Evolutionary conservation across 2,797 vertebrate genomes (phyloP).

Genomic region (Danio kyathit): DNA sequence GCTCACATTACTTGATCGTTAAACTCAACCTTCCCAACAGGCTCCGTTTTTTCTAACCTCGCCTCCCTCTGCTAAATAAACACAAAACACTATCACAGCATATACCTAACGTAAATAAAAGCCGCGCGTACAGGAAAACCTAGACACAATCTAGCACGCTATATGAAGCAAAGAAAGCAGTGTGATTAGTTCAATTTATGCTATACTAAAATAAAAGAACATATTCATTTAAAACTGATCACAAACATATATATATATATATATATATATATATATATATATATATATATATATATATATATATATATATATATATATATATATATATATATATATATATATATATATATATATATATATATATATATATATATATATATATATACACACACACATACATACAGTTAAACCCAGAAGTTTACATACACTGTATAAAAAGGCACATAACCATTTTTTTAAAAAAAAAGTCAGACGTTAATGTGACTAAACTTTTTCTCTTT

Average conservation of each 20-base stretch:
- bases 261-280: no score
- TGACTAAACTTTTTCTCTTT: no score
- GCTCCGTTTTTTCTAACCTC: slow-evolving; percentile 20
- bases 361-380: no score
- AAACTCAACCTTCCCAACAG: slow-evolving; percentile 40
- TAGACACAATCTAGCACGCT: neutral
- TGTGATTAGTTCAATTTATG: neutral
- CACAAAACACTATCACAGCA: slow-evolving; percentile 3
- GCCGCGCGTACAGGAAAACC: neutral
- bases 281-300: no score
- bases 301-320: no score
- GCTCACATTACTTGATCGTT: slow-evolving; percentile 39
- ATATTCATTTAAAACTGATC: neutral
- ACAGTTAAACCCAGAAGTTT: no score
- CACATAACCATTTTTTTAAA: no score
- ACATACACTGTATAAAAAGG: no score
- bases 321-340: no score
- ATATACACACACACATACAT: no score
- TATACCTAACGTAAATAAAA: slow-evolving; percentile 25
- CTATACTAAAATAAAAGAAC: neutral
- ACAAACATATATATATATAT: neutral
- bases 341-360: no score
- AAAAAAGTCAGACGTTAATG: no score
- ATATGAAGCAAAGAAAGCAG: slow-evolving; percentile 5
- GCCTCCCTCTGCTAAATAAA: slow-evolving; percentile 36